These are phyloP conservation scores for Gambusia yucatana DNA, from an alignment of 2,797 vertebrate genomes.

Conservation along the genomic window DNA sequence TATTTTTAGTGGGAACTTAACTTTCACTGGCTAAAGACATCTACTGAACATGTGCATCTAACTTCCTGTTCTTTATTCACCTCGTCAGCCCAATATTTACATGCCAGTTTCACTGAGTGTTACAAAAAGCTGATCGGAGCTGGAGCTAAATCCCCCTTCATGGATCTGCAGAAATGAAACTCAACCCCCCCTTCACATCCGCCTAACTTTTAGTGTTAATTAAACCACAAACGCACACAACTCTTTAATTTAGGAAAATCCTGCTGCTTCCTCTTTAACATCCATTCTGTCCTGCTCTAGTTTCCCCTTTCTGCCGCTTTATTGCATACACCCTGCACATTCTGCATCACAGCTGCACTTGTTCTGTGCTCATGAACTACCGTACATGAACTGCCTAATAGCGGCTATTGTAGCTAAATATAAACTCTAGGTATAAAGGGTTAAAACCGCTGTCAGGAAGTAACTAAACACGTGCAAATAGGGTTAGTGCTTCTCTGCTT, in stretches of 20 bases:
- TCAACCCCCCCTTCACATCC: too few relatives aligned
- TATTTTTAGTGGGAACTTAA: neutral
- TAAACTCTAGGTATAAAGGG: neutral
- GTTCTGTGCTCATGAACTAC: neutral
- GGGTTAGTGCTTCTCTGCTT: neutral
- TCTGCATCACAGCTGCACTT: conserved; percentile 14
- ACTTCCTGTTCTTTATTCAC: conserved; percentile 30
- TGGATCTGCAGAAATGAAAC: too few relatives aligned
- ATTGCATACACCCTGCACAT: neutral
- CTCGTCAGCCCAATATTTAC: conserved; percentile 10
- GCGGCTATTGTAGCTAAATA: neutral
- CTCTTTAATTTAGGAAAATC: conserved; percentile 39
- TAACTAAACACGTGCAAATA: neutral
- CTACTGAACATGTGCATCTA: conserved; percentile 44
- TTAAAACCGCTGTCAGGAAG: neutral
- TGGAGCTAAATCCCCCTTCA: neutral
- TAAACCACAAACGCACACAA: conserved; percentile 4
- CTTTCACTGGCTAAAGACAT: conserved; percentile 25
- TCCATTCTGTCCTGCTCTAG: conserved; percentile 16
- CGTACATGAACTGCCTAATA: neutral
- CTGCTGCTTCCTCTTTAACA: conserved; percentile 40
- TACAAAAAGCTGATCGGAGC: conserved; percentile 5
- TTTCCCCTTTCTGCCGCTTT: conserved; percentile 40
- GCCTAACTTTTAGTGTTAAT: conserved; percentile 4
- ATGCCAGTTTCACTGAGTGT: conserved; percentile 7